These are phyloP conservation scores for Oncorhynchus nerka DNA, from an alignment of 2,113 vertebrate species.

Conservation along the genomic window DNA sequence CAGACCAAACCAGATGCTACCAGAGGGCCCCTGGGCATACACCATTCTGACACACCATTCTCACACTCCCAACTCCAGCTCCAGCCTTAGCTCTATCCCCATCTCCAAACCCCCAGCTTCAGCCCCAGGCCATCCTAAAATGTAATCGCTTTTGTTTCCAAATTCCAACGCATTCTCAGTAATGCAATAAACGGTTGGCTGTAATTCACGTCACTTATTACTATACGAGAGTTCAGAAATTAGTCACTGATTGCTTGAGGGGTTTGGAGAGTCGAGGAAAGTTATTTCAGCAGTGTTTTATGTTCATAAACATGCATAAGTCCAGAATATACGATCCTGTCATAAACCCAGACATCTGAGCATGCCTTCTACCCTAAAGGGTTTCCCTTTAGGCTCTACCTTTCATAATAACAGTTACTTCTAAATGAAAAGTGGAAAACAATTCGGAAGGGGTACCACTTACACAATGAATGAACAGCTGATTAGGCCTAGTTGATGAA, in stretches of 20 bases:
- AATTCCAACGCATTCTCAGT: background rate
- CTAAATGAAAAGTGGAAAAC: too few species aligned
- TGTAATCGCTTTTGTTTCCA: background rate
- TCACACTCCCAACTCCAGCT: too few species aligned
- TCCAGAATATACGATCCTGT: conserved; percentile 41
- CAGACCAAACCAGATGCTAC: conserved; percentile 45
- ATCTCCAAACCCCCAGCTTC: background rate
- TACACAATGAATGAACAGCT: too few species aligned
- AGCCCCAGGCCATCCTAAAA: background rate
- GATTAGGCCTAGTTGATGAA: too few species aligned
- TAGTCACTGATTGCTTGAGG: conserved; percentile 38
- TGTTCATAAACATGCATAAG: conserved; percentile 58
- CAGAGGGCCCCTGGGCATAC: conserved; percentile 32
- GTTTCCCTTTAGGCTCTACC: conserved; percentile 29
- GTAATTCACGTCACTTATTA: conserved; percentile 25
- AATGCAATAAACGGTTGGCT: conserved; percentile 16
- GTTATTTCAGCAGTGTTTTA: conserved; percentile 68
- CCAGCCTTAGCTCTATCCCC: background rate
- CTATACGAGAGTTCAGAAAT: conserved; percentile 33
- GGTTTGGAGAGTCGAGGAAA: conserved; percentile 43
- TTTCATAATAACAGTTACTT: too few species aligned
- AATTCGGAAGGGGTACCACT: too few species aligned
- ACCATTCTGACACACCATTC: conserved; percentile 24
- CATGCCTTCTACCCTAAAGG: conserved; percentile 46
- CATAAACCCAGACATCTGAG: conserved; percentile 42